phyloP scores from a whole-genome alignment of 1,140 invertebrate species.

The Metaphire vulgaris region DNA sequence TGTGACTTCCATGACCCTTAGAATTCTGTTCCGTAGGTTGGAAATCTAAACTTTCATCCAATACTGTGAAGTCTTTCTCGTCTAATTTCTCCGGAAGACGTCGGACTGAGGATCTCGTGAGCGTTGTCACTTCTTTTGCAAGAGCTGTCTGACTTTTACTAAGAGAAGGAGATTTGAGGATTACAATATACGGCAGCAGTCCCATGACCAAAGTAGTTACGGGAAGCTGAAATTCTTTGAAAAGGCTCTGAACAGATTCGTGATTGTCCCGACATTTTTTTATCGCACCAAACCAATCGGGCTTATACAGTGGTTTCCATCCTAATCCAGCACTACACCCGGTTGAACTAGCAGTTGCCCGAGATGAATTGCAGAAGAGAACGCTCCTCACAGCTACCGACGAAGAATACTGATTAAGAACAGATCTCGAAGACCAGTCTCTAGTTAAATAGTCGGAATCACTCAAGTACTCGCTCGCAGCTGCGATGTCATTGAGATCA shows the following conservation, averaged over 20 bases:
- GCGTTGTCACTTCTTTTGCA: background rate
- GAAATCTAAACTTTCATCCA: too few species aligned
- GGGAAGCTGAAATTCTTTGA: background rate
- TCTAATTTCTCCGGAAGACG: background rate
- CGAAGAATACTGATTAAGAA: conserved; percentile 39
- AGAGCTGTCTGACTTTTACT: background rate
- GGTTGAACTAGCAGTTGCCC: conserved; percentile 30
- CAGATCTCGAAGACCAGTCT: conserved; percentile 44
- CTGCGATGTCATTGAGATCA: conserved; percentile 40
- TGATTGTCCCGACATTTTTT: background rate
- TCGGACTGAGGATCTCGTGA: background rate
- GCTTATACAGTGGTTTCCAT: conserved; percentile 49
- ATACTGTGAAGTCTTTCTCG: background rate
- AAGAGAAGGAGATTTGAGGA: background rate
- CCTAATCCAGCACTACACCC: conserved; percentile 35
- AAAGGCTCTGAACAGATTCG: background rate
- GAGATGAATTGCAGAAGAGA: conserved; percentile 40
- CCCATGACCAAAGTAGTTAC: background rate
- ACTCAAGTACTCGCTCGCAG: conserved; percentile 47
- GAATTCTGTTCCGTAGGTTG: too few species aligned
- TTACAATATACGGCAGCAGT: background rate
- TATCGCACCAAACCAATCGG: conserved; percentile 37
- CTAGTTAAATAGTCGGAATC: conserved; percentile 43
- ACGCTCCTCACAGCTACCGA: conserved; percentile 43
- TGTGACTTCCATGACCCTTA: background rate